These are phyloP conservation scores for Zophobas morio DNA, from an alignment of 1,140 invertebrate genomes.

Conservation along the genomic window DNA sequence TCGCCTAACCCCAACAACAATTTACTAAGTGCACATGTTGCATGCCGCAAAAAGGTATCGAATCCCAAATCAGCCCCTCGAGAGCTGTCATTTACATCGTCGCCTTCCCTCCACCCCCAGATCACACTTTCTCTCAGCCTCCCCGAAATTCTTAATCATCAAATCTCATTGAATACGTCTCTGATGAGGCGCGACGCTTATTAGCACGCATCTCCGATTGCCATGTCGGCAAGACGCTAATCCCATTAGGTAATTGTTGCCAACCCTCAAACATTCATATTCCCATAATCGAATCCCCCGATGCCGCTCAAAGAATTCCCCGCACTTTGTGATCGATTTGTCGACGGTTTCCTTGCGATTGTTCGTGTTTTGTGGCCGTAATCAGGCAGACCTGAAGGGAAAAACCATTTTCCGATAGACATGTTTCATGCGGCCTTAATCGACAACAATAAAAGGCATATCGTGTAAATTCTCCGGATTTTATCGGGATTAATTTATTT, in stretches of 20 bases:
- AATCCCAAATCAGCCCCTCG: too few species aligned
- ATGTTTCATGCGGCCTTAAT: slow-evolving; percentile 41
- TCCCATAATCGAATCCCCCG: slow-evolving; percentile 9
- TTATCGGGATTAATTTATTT: slow-evolving; percentile 42
- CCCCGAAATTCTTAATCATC: too few species aligned
- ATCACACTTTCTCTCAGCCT: too few species aligned
- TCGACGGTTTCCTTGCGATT: slow-evolving; percentile 9
- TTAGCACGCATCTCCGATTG: too few species aligned
- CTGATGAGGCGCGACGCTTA: too few species aligned
- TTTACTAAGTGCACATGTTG: too few species aligned
- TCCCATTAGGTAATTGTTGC: slow-evolving; percentile 39
- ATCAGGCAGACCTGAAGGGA: slow-evolving; percentile 30
- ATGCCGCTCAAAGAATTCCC: background rate
- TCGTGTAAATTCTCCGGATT: slow-evolving; percentile 37
- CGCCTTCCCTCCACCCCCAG: too few species aligned
- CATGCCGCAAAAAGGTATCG: too few species aligned
- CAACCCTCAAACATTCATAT: slow-evolving; percentile 13
- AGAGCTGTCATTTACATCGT: too few species aligned
- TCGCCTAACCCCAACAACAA: too few species aligned
- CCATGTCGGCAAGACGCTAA: background rate
- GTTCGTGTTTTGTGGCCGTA: slow-evolving; percentile 25
- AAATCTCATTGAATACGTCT: too few species aligned
- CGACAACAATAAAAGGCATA: slow-evolving; percentile 41
- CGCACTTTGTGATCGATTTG: slow-evolving; percentile 6
- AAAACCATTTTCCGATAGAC: slow-evolving; percentile 36